Base-by-base conservation (phyloP, 1,140 invertebrate genomes). In the Hylyphantes graminicola region DNA sequence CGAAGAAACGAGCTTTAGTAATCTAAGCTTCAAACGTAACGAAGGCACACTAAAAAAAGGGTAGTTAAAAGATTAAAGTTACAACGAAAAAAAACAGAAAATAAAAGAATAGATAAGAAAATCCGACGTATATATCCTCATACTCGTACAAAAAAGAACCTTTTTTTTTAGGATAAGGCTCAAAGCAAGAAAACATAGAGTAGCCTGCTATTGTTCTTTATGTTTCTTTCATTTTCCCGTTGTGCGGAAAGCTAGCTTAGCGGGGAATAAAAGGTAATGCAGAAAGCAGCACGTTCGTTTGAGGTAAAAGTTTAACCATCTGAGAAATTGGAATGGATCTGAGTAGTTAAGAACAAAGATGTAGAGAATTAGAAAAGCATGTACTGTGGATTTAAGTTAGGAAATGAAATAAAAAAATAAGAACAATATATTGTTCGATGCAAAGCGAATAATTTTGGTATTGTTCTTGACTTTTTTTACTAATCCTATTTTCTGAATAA, bases 31-130 rank as follows among this genome's bases (percentile, higher is more conserved):
- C n/a, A 53, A 63, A 73, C 35, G 67, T 57, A 73, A 50, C 19
- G 57, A 70, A 48, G 79, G 12, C 11, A 54, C 21, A 11, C 8
- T 53, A 65, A 48, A 67, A 65, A 83, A 75, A 64, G 35, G 21
- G 59, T 83, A 83, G 80, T 83, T 83, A 83, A 83, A 83, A 83
- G 80, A 83, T 83, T 83, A 83, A 83, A 83, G 70, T 83, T 83
- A 83, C 80, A 83, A 74, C 80, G n/a, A 59, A 51, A 51, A 55
- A 53, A 73, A 81, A 70, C 50, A 67, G 65, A 35, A 63, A 15
- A 83, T 74, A 83, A 65, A 50, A 68, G 78, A 83, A 75, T 75
- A 83, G 80, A 83, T 83, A 83, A 83, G 80, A 83, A 83, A 83
- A 83, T 83, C 80, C 80, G 17, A 19, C 54, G 51, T 70, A 67